Evolutionary conservation across 1,140 invertebrate genomes (phyloP), one percentile per base, ranked within the genome.

Genomic region (Stratiolaelaps scimitus): DNA sequence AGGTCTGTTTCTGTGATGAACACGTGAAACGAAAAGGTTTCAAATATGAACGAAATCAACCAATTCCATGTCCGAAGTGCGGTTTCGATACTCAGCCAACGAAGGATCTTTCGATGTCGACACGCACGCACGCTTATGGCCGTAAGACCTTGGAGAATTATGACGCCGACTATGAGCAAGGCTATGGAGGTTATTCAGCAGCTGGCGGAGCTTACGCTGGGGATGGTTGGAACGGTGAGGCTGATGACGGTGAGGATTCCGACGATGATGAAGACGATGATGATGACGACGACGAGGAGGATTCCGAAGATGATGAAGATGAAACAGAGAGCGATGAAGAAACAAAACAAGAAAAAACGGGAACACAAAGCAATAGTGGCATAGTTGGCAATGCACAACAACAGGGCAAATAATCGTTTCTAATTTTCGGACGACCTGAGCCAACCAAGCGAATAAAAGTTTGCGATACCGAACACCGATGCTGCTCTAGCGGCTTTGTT

Each of bases 21-120:
- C 92, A 97, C 78, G 90, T 95, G 28, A 81, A 84, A 65, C 82
- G 89, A 69, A 92, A 92, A 82, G 87, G 89, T 26, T 88, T 92
- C 74, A 93, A 92, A 74, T 92, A 92, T 76, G 84, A 86, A 19
- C 89, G 89, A 72, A 88, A 87, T 71, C 88, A 86, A 72, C 75
- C 85, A 10, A 85, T 93, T 72, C 91, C 92, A 40, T 96, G 92
- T 75, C 93, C 93, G 13, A 93, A 94, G 77, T 97, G 93, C 80
- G 82, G 84, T 60, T 92, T 85, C 77, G 85, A 92, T 48, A 92
- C 91, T 13, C 84, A 86, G 0, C 83, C 90, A 74, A 94, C 91
- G 1, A 92, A 92, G 74, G 90, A 95, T 77, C 82, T 95, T 69
- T 89, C 87, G 78, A 91, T 97, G 85, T 95, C 92, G 40, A 92